phyloP scores from a whole-genome alignment of 1,140 invertebrate genomes.

The Choristoneura fumiferana region DNA sequence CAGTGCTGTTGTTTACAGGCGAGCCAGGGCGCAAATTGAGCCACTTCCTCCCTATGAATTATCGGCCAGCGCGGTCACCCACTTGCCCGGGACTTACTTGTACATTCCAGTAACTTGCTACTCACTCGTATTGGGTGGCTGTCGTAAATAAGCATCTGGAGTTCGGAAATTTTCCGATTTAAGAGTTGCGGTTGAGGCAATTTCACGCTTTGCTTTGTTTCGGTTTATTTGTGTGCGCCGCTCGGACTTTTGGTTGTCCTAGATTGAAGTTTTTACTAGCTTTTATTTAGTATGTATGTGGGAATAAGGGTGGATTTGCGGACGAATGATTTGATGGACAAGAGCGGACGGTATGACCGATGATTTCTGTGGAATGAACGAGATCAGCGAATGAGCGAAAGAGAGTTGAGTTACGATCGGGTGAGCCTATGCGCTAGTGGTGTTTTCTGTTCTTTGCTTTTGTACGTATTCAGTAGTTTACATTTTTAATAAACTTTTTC shows the following conservation, averaged over 20 bases:
- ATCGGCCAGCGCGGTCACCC: conserved; percentile 30
- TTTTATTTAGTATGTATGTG: too few relatives aligned
- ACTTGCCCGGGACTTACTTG: background rate
- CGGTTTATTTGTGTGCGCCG: background rate
- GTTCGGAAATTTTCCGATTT: background rate
- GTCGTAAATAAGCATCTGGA: background rate
- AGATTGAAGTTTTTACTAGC: too few relatives aligned
- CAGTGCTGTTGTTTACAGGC: conserved; percentile 26
- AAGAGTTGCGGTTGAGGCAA: background rate
- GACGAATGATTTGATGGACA: too few relatives aligned
- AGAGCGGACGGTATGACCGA: too few relatives aligned
- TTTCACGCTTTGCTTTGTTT: background rate
- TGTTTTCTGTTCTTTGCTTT: too few relatives aligned
- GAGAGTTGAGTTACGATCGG: too few relatives aligned
- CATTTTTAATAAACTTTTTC: too few relatives aligned
- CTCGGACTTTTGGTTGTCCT: background rate
- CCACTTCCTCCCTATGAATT: conserved; percentile 41
- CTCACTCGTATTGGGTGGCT: background rate
- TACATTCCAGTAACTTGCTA: background rate
- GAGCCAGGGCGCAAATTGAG: conserved; percentile 34
- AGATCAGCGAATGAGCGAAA: too few relatives aligned
- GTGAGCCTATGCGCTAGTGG: too few relatives aligned
- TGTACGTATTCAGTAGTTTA: too few relatives aligned
- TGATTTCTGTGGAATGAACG: too few relatives aligned
- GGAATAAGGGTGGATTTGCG: too few relatives aligned